phyloP scores from a whole-genome alignment of 2,113 vertebrate species.

The Beaufortia kweichowensis region DNA sequence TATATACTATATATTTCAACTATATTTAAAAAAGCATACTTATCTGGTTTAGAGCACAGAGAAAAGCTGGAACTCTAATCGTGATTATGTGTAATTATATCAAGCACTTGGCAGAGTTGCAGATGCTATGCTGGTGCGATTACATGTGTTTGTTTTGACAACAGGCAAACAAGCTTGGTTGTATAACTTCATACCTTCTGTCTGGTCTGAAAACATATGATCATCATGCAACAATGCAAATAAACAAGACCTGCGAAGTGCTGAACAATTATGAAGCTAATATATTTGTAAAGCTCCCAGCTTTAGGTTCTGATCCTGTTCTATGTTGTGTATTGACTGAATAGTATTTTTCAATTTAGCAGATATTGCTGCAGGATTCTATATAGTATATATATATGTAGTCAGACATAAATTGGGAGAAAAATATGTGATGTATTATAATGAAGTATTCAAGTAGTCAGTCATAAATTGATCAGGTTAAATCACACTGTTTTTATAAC shows the following conservation, averaged over 20 bases:
- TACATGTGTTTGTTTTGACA: slow-evolving; percentile 20
- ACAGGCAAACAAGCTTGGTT: neutral
- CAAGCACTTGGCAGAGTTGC: slow-evolving; percentile 10
- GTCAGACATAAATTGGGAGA: no score
- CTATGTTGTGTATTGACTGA: neutral
- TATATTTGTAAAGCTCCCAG: neutral
- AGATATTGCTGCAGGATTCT: no score
- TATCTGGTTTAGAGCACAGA: neutral
- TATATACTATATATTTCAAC: no score
- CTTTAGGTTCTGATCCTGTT: neutral
- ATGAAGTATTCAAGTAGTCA: no score
- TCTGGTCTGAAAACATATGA: neutral
- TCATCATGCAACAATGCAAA: neutral
- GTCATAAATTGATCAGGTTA: no score
- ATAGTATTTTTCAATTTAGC: no score
- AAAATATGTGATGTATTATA: no score
- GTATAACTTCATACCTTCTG: neutral
- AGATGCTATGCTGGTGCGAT: neutral
- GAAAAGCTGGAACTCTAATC: slow-evolving; percentile 5
- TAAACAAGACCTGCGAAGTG: neutral
- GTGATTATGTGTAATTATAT: slow-evolving; percentile 10
- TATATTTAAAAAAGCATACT: no score
- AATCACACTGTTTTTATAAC: no score
- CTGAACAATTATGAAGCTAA: neutral
- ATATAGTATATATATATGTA: no score